These are phyloP conservation scores for Bombus consobrinus DNA, from an alignment of 1,140 invertebrate species.

Conservation along the genomic window DNA sequence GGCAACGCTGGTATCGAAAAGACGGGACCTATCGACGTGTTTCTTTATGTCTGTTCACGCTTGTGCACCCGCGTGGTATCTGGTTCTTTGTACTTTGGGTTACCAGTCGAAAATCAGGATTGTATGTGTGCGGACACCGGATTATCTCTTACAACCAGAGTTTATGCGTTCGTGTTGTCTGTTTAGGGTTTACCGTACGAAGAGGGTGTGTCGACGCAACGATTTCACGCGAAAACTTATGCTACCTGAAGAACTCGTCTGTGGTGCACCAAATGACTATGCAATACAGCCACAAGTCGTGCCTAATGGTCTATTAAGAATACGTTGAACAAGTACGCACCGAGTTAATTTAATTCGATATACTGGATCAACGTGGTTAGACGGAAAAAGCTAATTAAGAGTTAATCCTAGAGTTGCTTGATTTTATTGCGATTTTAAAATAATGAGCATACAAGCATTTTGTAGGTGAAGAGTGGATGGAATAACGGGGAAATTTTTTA, in stretches of 20 bases:
- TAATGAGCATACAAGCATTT: background rate
- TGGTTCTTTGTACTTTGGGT: background rate
- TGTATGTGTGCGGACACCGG: background rate
- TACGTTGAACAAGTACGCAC: background rate
- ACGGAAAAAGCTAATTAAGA: conserved; percentile 4
- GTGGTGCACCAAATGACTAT: background rate
- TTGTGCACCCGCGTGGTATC: conserved; percentile 16
- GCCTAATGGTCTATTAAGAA: conserved; percentile 1
- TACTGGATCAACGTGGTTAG: background rate
- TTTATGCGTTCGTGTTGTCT: conserved; percentile 21
- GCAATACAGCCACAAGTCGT: background rate
- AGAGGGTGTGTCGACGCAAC: conserved; percentile 1
- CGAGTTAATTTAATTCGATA: conserved; percentile 18
- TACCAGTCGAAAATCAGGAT: conserved; percentile 27
- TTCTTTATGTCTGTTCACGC: conserved; percentile 54
- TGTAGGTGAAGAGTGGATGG: background rate
- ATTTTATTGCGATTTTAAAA: background rate
- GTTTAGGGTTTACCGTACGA: background rate
- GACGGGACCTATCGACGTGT: conserved; percentile 50
- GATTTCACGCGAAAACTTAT: background rate
- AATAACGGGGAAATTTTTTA: background rate
- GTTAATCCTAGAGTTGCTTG: background rate
- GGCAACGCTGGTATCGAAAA: conserved; percentile 37
- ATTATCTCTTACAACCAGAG: background rate
- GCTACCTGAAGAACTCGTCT: background rate